phyloP scores from a whole-genome alignment of 2,888 invertebrate genomes.

The Caenorhabditis virilis region DNA sequence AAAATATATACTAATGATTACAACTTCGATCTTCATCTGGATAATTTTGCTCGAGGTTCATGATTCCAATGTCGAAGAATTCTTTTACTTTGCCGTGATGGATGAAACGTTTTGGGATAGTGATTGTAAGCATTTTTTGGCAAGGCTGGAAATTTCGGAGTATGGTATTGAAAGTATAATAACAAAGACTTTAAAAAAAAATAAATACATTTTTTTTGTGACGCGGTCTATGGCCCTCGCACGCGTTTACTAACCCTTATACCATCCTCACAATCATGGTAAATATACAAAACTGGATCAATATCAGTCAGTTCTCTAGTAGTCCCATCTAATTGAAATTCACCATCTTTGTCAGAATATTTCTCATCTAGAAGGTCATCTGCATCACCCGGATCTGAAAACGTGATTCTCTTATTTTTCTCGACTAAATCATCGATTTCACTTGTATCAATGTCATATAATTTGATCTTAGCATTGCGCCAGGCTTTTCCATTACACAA shows the following conservation, averaged over 20 bases:
- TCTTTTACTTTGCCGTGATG: conserved; percentile 35
- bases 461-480: conserved; percentile 50
- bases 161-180: too few species aligned
- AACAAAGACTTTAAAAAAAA: too few species aligned
- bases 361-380: conserved; percentile 53
- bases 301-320: conserved; percentile 51
- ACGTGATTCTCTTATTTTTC: too few species aligned
- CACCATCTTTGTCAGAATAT: conserved; percentile 47
- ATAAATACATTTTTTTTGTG: too few species aligned
- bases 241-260: conserved; percentile 38
- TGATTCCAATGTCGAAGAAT: conserved; percentile 46
- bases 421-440: too few species aligned
- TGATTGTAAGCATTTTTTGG: conserved; percentile 43
- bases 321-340: conserved; percentile 40
- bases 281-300: conserved; percentile 52
- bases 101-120: conserved; percentile 47
- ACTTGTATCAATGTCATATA: conserved; percentile 52
- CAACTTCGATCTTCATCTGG: conserved; percentile 48
- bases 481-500: conserved; percentile 40
- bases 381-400: conserved; percentile 50
- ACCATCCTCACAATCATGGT: conserved; percentile 56
- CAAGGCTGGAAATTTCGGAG: conserved; percentile 43
- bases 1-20: too few species aligned
- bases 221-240: not conserved
- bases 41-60: conserved; percentile 39